Base-by-base conservation (phyloP, 2,113 vertebrate genomes). In the Ia io region DNA sequence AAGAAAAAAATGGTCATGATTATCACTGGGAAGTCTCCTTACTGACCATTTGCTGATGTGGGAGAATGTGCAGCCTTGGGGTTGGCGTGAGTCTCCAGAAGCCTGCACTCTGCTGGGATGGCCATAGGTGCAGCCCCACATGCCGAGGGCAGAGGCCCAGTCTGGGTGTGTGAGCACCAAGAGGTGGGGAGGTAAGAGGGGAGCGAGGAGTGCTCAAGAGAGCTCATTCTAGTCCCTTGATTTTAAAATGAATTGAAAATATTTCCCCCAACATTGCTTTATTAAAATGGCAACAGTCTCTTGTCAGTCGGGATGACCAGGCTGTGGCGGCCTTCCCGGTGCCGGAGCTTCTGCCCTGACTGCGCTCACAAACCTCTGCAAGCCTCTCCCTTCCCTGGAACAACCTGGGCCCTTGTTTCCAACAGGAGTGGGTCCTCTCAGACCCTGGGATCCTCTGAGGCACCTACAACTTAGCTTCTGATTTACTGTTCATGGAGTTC, bases 121-220 rank as follows among this genome's bases (percentile, higher is more conserved):
- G 37, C 53, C 65, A 40, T 0, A 5, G 5, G 32, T 10, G 25
- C 1, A 3, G 42, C 23, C 12, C n/a, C 7, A 1, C 0, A 5
- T 14, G 20, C 30, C 3, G 3, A 18, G 56, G 10, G 20, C 25
- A 14, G 37, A 37, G n/a, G 70, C 69, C 83, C 22, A 20, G n/a
- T 30, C 3, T 23, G 49, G 42, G 44, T 5, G 28, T 12, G 12
- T 23, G 70, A 49, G 23, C 69, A 13, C 6, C 9, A 4, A 30
- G 23, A 23, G 12, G 12, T 49, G 32, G 37, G 25, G 16, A 44
- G 14, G 37, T 37, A 23, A 5, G 13, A 17, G n/a, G 37, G 37
- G 6, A 65, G 65, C 14, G 6, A 44, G 32, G 13, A 32, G 13
- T 61, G 69, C 16, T 14, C 53, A 11, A 23, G 35, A 65, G 8